These are phyloP conservation scores for Diorhabda carinulata DNA, from an alignment of 1,140 invertebrate genomes.

Conservation along the genomic window DNA sequence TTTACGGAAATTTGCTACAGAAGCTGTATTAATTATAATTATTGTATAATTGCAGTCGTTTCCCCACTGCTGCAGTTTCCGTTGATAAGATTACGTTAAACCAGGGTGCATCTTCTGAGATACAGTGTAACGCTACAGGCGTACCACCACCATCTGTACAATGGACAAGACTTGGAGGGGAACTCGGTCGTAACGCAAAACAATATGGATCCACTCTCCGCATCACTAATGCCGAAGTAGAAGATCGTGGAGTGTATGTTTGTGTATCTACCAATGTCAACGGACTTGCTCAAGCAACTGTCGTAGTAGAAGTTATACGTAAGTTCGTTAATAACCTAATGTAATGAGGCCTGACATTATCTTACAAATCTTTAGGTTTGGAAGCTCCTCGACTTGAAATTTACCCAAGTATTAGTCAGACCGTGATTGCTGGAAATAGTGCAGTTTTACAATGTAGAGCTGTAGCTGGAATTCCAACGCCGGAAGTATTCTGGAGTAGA, in stretches of 20 bases:
- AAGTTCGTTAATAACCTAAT: conserved; percentile 47
- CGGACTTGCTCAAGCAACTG: conserved; percentile 60
- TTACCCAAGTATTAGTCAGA: conserved; percentile 64
- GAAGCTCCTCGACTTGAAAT: conserved; percentile 75
- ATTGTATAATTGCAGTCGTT: conserved; percentile 5
- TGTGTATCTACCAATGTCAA: conserved; percentile 62
- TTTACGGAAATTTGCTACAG: neutral
- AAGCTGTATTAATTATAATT: too few relatives aligned
- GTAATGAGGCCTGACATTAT: neutral
- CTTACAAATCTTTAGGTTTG: conserved; percentile 58
- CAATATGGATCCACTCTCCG: conserved; percentile 66
- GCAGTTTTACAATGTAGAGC: conserved; percentile 75
- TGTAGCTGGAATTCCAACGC: conserved; percentile 69
- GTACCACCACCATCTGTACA: conserved; percentile 65
- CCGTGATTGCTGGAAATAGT: conserved; percentile 61
- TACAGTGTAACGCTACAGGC: conserved; percentile 70
- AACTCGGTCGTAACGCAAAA: conserved; percentile 59
- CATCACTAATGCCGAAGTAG: conserved; percentile 65
- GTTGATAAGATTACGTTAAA: conserved; percentile 67
- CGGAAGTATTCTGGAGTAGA: conserved; percentile 73
- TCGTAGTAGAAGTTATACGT: conserved; percentile 83
- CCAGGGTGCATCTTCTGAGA: conserved; percentile 71
- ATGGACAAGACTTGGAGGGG: conserved; percentile 72
- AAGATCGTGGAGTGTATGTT: conserved; percentile 76
- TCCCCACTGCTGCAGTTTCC: conserved; percentile 58